Percentiles rank a stretch among this genome's conserved stretches.
Evolutionary conservation across 2,888 invertebrate genomes (phyloP).

Genomic region (Orchesella flavescens): DNA sequence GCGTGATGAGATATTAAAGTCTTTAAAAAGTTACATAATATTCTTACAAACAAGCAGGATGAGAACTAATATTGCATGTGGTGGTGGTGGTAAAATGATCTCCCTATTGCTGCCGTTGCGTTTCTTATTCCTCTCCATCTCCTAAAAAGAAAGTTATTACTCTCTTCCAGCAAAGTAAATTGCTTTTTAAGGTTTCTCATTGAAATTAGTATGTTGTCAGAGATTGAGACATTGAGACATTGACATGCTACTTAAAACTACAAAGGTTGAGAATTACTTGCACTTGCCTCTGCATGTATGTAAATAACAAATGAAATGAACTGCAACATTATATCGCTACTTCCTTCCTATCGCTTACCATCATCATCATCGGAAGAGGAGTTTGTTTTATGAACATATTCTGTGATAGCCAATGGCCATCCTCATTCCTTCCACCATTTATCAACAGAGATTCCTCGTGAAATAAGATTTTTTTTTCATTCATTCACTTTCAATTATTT

Average conservation of each 20-base stretch:
- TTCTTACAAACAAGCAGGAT: slow-evolving; percentile 1
- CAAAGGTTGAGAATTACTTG: neutral
- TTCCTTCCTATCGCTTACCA: neutral
- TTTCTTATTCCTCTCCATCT: neutral
- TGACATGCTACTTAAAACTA: slow-evolving; percentile 35
- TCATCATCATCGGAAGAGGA: neutral
- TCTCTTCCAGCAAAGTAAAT: slow-evolving; percentile 26
- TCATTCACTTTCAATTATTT: slow-evolving; percentile 25
- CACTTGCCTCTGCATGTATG: neutral
- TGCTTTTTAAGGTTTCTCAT: slow-evolving; percentile 34
- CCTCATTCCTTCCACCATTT: neutral
- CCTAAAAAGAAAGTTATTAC: slow-evolving; percentile 31
- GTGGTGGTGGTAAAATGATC: neutral
- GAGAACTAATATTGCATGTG: slow-evolving; percentile 7
- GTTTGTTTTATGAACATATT: neutral
- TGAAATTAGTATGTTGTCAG: slow-evolving; percentile 45
- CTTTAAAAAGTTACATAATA: slow-evolving; percentile 26
- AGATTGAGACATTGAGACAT: slow-evolving; percentile 48
- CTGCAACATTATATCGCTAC: neutral
- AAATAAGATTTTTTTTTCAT: neutral
- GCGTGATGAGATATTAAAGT: slow-evolving; percentile 36
- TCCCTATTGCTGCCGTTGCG: neutral
- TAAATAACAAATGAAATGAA: neutral
- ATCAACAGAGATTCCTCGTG: too few species aligned
- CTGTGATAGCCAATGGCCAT: neutral